Percentiles rank a stretch among this genome's conserved stretches.
Evolutionary conservation across 2,888 invertebrate genomes (phyloP).

Genomic region (Coenonympha arcania): DNA sequence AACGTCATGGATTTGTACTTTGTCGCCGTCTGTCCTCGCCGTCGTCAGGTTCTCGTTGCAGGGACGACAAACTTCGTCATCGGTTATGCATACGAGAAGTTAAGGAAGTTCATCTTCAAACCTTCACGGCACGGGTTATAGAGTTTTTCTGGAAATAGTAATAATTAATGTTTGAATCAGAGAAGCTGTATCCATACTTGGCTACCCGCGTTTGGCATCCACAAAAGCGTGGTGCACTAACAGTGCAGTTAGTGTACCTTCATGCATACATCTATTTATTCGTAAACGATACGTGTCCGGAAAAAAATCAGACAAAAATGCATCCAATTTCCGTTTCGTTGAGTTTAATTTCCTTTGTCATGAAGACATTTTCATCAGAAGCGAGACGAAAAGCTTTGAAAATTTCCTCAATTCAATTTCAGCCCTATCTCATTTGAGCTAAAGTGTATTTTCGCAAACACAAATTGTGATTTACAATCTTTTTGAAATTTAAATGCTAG

Average conservation of each 20-base stretch:
- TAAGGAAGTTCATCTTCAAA: no score
- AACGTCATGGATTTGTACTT: no score
- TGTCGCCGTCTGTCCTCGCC: no score
- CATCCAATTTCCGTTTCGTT: conserved; percentile 39
- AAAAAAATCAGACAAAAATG: conserved; percentile 37
- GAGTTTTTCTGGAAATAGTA: no score
- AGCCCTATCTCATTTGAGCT: conserved; percentile 22
- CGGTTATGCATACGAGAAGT: no score
- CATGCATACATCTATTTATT: conserved; percentile 57
- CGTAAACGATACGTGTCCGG: conserved; percentile 42
- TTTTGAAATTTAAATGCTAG: conserved; percentile 40
- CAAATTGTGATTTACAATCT: conserved; percentile 29
- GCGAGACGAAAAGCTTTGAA: conserved; percentile 28
- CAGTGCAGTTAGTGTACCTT: conserved; percentile 61
- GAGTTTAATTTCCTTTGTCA: conserved; percentile 39
- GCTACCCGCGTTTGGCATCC: conserved; percentile 49
- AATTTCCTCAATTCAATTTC: conserved; percentile 28
- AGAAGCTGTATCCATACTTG: conserved; percentile 39
- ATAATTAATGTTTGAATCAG: no score
- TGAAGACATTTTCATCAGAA: conserved; percentile 38
- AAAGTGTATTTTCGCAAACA: conserved; percentile 32
- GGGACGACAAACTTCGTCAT: no score
- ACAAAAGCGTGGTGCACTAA: conserved; percentile 66
- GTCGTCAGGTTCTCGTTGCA: no score
- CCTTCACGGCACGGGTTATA: no score